Conservation (phyloP, 2,797 vertebrate genomes). For the Amphiprion clarkii region DNA sequence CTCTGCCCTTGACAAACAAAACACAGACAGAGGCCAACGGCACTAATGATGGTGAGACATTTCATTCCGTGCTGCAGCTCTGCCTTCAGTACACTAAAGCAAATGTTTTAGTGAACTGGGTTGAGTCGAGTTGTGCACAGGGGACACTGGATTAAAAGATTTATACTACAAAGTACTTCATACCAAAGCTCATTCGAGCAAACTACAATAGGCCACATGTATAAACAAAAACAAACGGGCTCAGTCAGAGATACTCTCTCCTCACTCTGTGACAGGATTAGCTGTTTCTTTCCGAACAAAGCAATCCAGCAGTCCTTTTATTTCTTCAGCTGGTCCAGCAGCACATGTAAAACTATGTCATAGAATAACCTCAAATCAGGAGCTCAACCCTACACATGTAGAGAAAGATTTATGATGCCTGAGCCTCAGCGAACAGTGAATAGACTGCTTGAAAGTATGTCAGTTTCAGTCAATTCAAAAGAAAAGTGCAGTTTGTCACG, state of each 20-base stretch:
- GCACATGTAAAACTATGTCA: not conserved
- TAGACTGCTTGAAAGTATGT: not conserved
- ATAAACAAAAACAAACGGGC: conserved; percentile 66
- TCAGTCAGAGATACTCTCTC: conserved; percentile 44
- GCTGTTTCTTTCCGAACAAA: conserved; percentile 32
- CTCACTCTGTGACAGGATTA: conserved; percentile 40
- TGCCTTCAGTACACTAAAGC: conserved; percentile 38
- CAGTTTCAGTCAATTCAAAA: conserved; percentile 8
- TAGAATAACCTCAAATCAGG: no score
- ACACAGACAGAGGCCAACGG: conserved; percentile 37
- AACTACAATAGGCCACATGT: conserved; percentile 67
- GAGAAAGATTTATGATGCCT: not conserved
- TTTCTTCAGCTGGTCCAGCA: conserved; percentile 10
- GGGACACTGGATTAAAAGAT: conserved; percentile 79
- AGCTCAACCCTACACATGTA: no score
- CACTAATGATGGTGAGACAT: conserved; percentile 37
- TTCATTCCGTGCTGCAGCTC: conserved; percentile 38
- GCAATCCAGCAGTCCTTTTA: conserved; percentile 19
- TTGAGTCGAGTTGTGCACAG: conserved; percentile 59
- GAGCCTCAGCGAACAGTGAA: not conserved
- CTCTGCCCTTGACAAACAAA: conserved; percentile 60
- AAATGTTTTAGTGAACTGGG: conserved; percentile 59
- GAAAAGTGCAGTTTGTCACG: not conserved
- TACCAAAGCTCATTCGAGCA: conserved; percentile 68
- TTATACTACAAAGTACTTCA: conserved; percentile 77